Evolutionary conservation across 1,140 invertebrate genomes (phyloP).

Genomic region (Drusus annulatus): DNA sequence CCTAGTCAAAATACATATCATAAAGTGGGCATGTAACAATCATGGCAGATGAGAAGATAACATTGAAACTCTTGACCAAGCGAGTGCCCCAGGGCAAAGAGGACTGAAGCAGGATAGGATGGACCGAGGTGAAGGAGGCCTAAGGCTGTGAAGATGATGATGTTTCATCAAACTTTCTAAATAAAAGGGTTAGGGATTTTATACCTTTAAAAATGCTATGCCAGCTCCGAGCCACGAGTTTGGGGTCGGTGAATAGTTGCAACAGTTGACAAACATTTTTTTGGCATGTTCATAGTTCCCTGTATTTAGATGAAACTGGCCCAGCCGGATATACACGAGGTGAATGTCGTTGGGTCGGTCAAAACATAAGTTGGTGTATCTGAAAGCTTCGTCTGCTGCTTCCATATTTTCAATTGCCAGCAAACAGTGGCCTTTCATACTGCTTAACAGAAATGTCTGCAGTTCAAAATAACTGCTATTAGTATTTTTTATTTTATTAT

Average conservation of each 20-base stretch:
- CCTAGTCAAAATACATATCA: too few species aligned
- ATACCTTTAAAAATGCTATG: slow-evolving; percentile 38
- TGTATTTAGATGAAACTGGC: slow-evolving; percentile 12
- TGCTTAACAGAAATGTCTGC: slow-evolving; percentile 32
- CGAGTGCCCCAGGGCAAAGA: too few species aligned
- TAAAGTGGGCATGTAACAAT: too few species aligned
- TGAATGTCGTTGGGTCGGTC: slow-evolving; percentile 34
- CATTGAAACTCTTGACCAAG: too few species aligned
- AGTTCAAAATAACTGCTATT: background rate
- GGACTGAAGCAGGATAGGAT: too few species aligned
- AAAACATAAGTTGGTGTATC: slow-evolving; percentile 29
- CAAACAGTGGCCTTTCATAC: slow-evolving; percentile 29
- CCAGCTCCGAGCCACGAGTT: slow-evolving; percentile 33
- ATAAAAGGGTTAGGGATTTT: too few species aligned
- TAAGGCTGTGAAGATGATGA: too few species aligned
- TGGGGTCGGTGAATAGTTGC: slow-evolving; percentile 27
- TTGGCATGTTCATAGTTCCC: slow-evolving; percentile 12
- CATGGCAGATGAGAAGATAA: too few species aligned
- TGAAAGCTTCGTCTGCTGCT: slow-evolving; percentile 18
- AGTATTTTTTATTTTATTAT: background rate
- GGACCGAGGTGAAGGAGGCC: too few species aligned
- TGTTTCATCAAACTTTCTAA: too few species aligned
- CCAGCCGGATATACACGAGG: slow-evolving; percentile 25
- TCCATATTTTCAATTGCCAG: background rate
- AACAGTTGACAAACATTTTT: slow-evolving; percentile 28